phyloP scores from a whole-genome alignment of 2,797 vertebrate species.

The Lacerta viridis region DNA sequence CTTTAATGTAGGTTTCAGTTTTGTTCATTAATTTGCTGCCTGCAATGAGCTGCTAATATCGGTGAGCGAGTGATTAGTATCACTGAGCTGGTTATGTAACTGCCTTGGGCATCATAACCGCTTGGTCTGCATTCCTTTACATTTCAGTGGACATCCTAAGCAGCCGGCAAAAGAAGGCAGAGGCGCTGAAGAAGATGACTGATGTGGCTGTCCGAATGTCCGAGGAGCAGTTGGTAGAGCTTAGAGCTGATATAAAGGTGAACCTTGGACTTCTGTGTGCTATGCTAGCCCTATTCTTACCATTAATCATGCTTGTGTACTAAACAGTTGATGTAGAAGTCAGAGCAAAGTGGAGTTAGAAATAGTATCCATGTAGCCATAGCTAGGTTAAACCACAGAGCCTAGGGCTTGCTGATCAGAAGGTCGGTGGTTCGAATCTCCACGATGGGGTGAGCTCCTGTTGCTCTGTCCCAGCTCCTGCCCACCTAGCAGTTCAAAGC shows the following conservation, averaged over 20 bases:
- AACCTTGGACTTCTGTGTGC: neutral
- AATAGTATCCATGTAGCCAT: fast-evolving
- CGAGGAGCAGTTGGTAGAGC: constrained; percentile 93
- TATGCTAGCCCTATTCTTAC: neutral
- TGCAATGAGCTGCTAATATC: neutral
- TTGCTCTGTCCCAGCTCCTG: no score
- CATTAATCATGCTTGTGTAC: neutral
- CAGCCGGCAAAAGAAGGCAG: constrained; percentile 91
- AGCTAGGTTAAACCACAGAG: no score
- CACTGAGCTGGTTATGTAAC: neutral
- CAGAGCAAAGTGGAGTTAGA: neutral
- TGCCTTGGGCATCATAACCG: neutral
- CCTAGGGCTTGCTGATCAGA: no score
- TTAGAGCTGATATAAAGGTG: constrained; percentile 97
- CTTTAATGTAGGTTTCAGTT: neutral
- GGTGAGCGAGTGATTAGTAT: no score
- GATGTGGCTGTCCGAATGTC: constrained; percentile 92
- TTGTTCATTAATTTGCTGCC: neutral
- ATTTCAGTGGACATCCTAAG: constrained; percentile 89
- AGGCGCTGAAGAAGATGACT: constrained; percentile 89
- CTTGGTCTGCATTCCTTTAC: constrained; percentile 35
- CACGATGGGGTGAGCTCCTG: no score
- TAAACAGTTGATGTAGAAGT: neutral
- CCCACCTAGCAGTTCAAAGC: no score
- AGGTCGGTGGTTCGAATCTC: no score